Base-by-base conservation (phyloP, 2,888 invertebrate species). In the Ochropleura leucogaster region DNA sequence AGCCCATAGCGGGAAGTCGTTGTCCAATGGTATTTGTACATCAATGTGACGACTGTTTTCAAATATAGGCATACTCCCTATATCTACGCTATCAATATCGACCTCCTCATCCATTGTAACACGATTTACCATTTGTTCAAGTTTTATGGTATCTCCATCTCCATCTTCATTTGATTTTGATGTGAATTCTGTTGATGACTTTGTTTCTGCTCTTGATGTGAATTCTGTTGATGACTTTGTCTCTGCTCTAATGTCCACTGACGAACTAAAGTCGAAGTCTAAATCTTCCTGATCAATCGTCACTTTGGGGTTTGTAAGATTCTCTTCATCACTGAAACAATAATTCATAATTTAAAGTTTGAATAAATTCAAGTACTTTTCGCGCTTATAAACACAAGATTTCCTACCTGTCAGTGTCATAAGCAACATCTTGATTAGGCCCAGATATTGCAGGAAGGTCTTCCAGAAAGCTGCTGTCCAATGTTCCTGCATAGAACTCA, bases 221-320 rank as follows among this genome's bases (percentile, higher is more conserved):
- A 79, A 67, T 69, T 89, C 83, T 69, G 79, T 77, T 30, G 80
- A 80, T 7, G 80, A 57, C 68, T 85, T 87, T 18, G 62, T 68
- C 59, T 85, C 81, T 40, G 78, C 49, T 20, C 82, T 66, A 49
- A 79, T 79, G 69, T 88, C 87, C 4, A 75, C 68, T 14, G 90
- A 83, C 16, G 90, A 80, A 67, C 85, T 91, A n/a, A 88, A 85
- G 14, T 95, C 96, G n/a, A 94, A 88, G 63, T 96, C 96, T 63
- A 98, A 95, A 90, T 99, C 99, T 90, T 99, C 99, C 93, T 98
- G 98, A 85, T 98, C 98, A 68, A 98, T 98, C 46, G 98, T 98
- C 0, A 99, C 98, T 89, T 98, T 95, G 44, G 98, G 98, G 95
- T 98, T 98, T 10, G 97, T 97, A 53, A 97, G 95, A 72, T 91